These are phyloP conservation scores for Troides helena DNA, from an alignment of 2,888 invertebrate genomes.

Conservation along the genomic window DNA sequence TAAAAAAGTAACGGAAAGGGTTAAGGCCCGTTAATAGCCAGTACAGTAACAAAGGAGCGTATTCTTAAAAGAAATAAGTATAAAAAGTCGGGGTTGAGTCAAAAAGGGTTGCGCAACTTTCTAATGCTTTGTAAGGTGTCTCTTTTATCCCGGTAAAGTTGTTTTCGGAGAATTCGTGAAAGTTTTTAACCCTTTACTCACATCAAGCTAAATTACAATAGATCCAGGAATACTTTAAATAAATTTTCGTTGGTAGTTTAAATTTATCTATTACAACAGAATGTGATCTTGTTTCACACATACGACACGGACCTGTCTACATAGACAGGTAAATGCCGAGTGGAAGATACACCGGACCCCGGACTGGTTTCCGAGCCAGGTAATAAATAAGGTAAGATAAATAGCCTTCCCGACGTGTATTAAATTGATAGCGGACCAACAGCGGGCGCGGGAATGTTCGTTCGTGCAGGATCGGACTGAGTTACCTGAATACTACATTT, in stretches of 20 bases:
- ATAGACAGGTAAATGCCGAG: conserved; percentile 55
- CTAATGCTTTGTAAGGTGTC: conserved; percentile 76
- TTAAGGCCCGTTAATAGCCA: conserved; percentile 63
- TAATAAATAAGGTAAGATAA: conserved; percentile 79
- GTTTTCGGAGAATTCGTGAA: conserved; percentile 70
- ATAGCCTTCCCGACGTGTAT: conserved; percentile 75
- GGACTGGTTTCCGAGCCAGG: conserved; percentile 73
- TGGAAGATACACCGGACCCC: conserved; percentile 50
- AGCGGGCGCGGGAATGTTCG: conserved; percentile 60
- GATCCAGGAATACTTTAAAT: conserved; percentile 7
- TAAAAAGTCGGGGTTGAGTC: conserved; percentile 65
- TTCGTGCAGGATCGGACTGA: conserved; percentile 50
- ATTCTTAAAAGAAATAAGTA: conserved; percentile 63
- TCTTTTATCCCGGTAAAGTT: conserved; percentile 50
- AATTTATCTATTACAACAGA: conserved; percentile 15
- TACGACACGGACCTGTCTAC: conserved; percentile 41
- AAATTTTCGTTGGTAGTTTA: conserved; percentile 8
- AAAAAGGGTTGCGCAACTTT: conserved; percentile 79
- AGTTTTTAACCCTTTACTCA: conserved; percentile 59
- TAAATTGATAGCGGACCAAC: conserved; percentile 76
- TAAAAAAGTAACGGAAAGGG: conserved; percentile 74
- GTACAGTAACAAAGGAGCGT: conserved; percentile 62
- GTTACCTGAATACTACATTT: conserved; percentile 23
- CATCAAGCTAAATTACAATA: conserved; percentile 37
- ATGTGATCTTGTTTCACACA: conserved; percentile 39